Base-by-base conservation (phyloP, 2,797 vertebrate species). In the Macrochelys suwanniensis region DNA sequence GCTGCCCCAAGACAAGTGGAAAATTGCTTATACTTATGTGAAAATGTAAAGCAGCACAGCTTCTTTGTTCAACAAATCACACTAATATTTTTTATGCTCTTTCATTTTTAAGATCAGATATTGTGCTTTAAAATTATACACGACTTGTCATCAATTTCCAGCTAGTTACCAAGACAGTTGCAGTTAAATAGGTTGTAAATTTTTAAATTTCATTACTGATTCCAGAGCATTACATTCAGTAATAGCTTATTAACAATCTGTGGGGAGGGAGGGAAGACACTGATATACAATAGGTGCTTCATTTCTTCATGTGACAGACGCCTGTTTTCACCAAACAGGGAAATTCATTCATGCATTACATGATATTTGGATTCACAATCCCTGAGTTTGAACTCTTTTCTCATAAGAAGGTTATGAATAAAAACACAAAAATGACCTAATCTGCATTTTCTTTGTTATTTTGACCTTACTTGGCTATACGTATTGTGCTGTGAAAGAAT, bases 371-470 rank as follows among this genome's bases (percentile, higher is more conserved):
- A 68, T 47, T 13, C 74, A 26, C 50, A 49, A 65, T 54, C 91
- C 68, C 3, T 42, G 50, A 17, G 16, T 4, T 50, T 68, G 9
- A 4, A 45, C 6, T 2, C 4, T n/a, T 47, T 23, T 11, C 2
- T 42, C 45, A 1, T 21, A 68, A 15, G n/a, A 78, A 51, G 11
- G 45, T 31, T 25, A 2, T 2, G n/a, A 71, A 71, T 42, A 71
- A 42, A 42, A 5, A 1, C n/a, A 3, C 23, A 16, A 3, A 25
- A 76, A 53, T 0, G 31, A 49, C 0, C 0, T 59, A 45, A 5
- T 0, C 0, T 45, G 11, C 47, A 50, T 5, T 6, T 9, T 56
- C 45, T 2, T 45, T 21, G 56, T 59, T 37, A 5, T 16, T 59
- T 7, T 23, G 49, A 13, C 53, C 47, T 42, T 82, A 78, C 4